Percentiles rank a stretch among this genome's conserved stretches.
These are phyloP conservation scores for Embidobia sp. DNA, from an alignment of 2,888 invertebrate genomes.

Conservation along the genomic window DNA sequence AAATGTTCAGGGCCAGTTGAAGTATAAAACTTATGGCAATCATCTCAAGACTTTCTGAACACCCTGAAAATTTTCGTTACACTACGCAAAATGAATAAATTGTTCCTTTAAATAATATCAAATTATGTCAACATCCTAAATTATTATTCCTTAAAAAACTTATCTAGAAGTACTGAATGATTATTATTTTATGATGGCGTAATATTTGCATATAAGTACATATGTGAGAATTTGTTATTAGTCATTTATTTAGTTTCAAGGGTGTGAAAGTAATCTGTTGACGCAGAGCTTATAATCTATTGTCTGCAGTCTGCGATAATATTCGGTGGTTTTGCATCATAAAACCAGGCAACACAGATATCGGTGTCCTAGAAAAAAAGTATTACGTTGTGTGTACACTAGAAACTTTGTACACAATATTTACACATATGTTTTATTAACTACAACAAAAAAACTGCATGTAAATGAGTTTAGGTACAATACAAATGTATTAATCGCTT, in stretches of 20 bases:
- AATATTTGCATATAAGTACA: too few relatives aligned
- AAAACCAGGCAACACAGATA: conserved; percentile 10
- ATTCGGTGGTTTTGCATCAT: conserved; percentile 14
- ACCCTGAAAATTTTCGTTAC: too few relatives aligned
- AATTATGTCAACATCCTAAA: too few relatives aligned
- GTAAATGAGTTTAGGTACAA: neutral
- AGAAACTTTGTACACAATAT: neutral
- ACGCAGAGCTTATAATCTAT: conserved; percentile 5
- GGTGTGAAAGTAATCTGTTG: conserved; percentile 17
- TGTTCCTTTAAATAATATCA: too few relatives aligned
- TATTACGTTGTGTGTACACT: neutral
- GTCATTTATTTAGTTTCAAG: conserved; percentile 7
- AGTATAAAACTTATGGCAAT: too few relatives aligned
- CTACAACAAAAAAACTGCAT: neutral
- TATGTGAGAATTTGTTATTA: too few relatives aligned
- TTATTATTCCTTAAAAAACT: too few relatives aligned
- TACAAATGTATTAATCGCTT: neutral
- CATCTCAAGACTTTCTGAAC: too few relatives aligned
- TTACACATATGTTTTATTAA: conserved; percentile 1
- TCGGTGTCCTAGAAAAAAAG: conserved; percentile 19
- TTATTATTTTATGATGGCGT: too few relatives aligned
- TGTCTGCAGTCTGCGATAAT: conserved; percentile 20
- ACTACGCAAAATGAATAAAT: too few relatives aligned
- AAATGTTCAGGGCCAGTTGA: too few relatives aligned
- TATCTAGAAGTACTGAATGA: too few relatives aligned